A percentile compares a stretch with the other conserved stretches of the same genome.
phyloP scores from a whole-genome alignment of 2,113 vertebrate species.

The Mus musculus region GRCm39 chrX:66737501-66738000 shows the following conservation, averaged over 20 bases:
- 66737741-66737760: neutral
- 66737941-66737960: too few species aligned
- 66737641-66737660: neutral
- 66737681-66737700: neutral
- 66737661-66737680: neutral
- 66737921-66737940: neutral
- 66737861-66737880: neutral
- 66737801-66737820: neutral
- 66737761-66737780: neutral
- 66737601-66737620: neutral
- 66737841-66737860: neutral
- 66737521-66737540: neutral
- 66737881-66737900: neutral
- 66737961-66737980: too few species aligned
- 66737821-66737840: neutral
- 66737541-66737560: too few species aligned
- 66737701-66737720: neutral
- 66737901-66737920: neutral
- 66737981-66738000: neutral
- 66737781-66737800: neutral
- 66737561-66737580: neutral
- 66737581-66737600: neutral
- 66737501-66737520: neutral
- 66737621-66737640: neutral
- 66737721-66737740: neutral